A percentile compares a stretch with the other conserved stretches of the same genome.
These are phyloP conservation scores for Dicrostonyx torquatus DNA, from an alignment of 2,797 vertebrate species.

Conservation along the genomic window DNA sequence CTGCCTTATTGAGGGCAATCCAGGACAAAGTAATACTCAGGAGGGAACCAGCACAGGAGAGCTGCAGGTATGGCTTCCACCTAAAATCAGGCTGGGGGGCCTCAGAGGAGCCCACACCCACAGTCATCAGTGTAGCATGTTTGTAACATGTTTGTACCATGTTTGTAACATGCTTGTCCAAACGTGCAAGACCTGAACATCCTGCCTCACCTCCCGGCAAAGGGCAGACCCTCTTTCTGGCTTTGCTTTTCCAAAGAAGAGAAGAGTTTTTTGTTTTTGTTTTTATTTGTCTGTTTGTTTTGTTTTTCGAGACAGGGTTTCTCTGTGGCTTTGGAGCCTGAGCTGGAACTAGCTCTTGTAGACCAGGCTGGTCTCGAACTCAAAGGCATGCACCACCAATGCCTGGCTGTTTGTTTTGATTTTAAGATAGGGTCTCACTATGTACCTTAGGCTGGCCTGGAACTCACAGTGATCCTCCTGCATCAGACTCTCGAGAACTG, in stretches of 20 bases:
- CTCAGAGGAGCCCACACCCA: background rate
- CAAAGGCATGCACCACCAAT: too few relatives aligned
- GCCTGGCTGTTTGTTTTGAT: background rate
- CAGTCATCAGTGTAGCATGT: background rate
- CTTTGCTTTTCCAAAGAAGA: background rate
- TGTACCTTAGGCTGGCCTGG: background rate
- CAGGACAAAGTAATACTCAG: background rate
- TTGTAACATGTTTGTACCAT: background rate
- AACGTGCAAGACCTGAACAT: fast-evolving
- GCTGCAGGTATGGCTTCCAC: background rate
- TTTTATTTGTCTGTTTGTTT: background rate
- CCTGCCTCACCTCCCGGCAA: background rate
- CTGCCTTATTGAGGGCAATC: conserved; percentile 22
- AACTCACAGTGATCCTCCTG: background rate
- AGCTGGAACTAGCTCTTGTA: too few relatives aligned
- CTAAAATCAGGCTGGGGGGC: background rate
- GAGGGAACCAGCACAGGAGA: conserved; percentile 6
- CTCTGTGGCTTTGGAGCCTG: too few relatives aligned
- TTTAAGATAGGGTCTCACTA: background rate
- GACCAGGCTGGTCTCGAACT: too few relatives aligned
- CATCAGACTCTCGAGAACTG: background rate
- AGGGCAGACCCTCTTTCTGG: background rate
- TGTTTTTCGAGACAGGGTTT: background rate
- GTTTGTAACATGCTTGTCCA: too few relatives aligned
- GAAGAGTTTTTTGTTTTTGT: background rate